Percentiles rank a stretch among this genome's conserved stretches.
phyloP scores from a whole-genome alignment of 2,888 invertebrate genomes.

The Diachrysia chrysitis region DNA sequence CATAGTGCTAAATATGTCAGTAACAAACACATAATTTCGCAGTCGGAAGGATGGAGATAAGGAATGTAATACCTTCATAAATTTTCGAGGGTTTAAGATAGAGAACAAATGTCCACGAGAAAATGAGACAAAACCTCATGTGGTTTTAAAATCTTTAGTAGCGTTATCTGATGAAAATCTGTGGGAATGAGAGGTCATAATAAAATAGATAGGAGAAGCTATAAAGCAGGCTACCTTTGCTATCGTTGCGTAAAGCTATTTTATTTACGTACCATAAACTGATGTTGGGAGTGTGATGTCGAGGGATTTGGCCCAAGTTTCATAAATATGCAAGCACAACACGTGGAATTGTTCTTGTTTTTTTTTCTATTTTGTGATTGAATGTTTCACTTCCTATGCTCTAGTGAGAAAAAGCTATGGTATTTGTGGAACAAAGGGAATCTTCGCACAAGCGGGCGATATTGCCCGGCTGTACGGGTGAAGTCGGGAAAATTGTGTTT shows the following conservation, averaged over 20 bases:
- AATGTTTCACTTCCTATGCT: not conserved
- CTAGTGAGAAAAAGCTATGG: not conserved
- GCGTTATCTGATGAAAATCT: conserved; percentile 44
- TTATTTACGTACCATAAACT: conserved; percentile 25
- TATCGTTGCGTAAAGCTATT: conserved; percentile 11
- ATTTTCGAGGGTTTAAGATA: conserved; percentile 62
- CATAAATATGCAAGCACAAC: conserved; percentile 6
- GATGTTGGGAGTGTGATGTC: conserved; percentile 8
- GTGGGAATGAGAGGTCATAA: conserved; percentile 32
- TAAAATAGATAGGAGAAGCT: conserved; percentile 42
- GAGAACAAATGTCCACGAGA: conserved; percentile 57
- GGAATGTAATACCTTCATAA: conserved; percentile 63
- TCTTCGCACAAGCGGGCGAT: conserved; percentile 5
- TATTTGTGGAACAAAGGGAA: conserved; percentile 6
- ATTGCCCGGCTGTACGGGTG: conserved; percentile 2
- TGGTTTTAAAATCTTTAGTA: conserved; percentile 61
- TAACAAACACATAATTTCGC: conserved; percentile 47
- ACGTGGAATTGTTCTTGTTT: not conserved
- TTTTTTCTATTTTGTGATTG: not conserved
- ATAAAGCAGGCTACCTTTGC: conserved; percentile 37
- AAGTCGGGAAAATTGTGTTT: conserved; percentile 5
- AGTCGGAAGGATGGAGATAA: conserved; percentile 52
- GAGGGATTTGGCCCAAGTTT: conserved; percentile 7
- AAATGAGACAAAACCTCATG: conserved; percentile 60
- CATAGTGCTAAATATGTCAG: conserved; percentile 28